A percentile compares a stretch with the other conserved stretches of the same genome.
These are phyloP conservation scores for Kryptolebias marmoratus DNA, from an alignment of 2,113 vertebrate species.

Conservation along the genomic window DNA sequence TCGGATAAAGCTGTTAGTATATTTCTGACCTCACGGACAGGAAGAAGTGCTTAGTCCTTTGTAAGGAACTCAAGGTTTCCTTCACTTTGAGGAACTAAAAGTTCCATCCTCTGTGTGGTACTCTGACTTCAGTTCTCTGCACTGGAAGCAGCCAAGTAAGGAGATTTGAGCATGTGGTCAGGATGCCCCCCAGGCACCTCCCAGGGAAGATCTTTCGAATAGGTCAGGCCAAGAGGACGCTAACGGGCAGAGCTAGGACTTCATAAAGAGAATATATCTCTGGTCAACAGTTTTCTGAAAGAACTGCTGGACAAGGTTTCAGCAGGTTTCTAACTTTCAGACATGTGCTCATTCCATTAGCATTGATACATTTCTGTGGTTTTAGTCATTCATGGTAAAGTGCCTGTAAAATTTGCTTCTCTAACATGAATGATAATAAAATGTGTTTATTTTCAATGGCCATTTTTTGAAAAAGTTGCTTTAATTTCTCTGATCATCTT, in stretches of 20 bases:
- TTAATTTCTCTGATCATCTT: not conserved
- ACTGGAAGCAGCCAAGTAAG: not conserved
- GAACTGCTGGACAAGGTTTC: not conserved
- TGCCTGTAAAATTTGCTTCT: no score
- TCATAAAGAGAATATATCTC: not conserved
- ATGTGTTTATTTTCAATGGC: no score
- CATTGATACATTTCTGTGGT: not conserved
- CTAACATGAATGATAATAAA: no score
- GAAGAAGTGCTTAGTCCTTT: not conserved
- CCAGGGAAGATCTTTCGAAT: not conserved
- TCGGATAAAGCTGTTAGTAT: not conserved
- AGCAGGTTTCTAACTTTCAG: not conserved
- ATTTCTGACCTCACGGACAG: not conserved
- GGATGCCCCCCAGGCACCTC: not conserved
- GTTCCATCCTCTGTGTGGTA: not conserved
- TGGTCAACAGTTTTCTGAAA: not conserved
- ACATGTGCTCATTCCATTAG: not conserved
- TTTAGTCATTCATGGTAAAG: no score
- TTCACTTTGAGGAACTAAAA: no score
- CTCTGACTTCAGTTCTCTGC: not conserved
- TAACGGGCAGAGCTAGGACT: not conserved
- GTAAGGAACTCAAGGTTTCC: not conserved
- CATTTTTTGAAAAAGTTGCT: no score
- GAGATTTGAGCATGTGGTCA: not conserved
- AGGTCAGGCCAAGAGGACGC: not conserved